Base-by-base conservation (phyloP, 2,113 vertebrate species). In the Typhlomys cinereus region DNA sequence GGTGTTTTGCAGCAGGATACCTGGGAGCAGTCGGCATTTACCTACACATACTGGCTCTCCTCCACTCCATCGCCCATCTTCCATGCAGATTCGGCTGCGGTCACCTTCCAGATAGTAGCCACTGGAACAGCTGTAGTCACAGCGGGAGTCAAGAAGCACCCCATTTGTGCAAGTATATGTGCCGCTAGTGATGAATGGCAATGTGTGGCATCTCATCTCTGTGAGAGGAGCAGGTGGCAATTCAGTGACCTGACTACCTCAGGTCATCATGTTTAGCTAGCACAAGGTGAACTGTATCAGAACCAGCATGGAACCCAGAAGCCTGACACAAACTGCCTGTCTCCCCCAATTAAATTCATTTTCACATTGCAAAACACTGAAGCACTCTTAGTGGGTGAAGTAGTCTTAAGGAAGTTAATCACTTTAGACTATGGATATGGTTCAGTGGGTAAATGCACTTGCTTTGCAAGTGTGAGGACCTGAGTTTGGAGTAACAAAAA, bases 61-160 rank as follows among this genome's bases (percentile, higher is more conserved):
- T 17, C 99, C 99, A 2, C 98, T 99, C 99, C 99, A 99, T 12
- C 5, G 97, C 2, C 98, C 99, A 0, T 98, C 97, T 52, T 98
- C 98, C 98, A 98, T 98, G 96, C 99, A 99, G 91, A 98, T 90
- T 14, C 99, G 98, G 0, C 98, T 98, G 69, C 97, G 98, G 78
- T 99, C 98, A 0, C 98, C 98, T 97, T 99, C 98, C 25, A 99
- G 97, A 93, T 98, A 98, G 96, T 99, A 99, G 17, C 99, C 99
- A 0, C 97, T 97, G 78, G 85, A 89, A 88, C 99, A 99, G 95
- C 97, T 97, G 95, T 99, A 99, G 90, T 99, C 98, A 20, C 99
- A 99, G 94, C 98, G 98, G 89, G 99, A 99, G 96, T 99, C 98
- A 94, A 99, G 98, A 95, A 98, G 95, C 52, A 98, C 98, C 0